A percentile compares a stretch with the other conserved stretches of the same genome.
These are phyloP conservation scores for Cosmia trapezina DNA, from an alignment of 2,888 invertebrate species.

Conservation along the genomic window DNA sequence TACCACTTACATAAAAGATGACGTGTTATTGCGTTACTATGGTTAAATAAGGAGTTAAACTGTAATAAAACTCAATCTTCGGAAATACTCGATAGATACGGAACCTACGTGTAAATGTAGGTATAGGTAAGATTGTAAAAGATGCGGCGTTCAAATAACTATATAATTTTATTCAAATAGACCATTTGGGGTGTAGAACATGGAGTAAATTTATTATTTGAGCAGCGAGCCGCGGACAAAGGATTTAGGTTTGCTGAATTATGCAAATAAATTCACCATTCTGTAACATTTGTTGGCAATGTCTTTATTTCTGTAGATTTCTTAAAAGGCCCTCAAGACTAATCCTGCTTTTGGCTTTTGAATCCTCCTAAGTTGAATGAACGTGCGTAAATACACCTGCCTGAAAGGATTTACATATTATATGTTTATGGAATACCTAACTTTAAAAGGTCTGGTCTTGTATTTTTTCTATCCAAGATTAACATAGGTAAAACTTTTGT, in stretches of 20 bases:
- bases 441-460: constrained; percentile 2
- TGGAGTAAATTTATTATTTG: constrained; percentile 89
- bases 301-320: constrained; percentile 89
- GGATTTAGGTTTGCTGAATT: constrained; percentile 89
- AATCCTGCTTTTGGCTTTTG: constrained; percentile 84
- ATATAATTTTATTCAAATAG: constrained; percentile 87
- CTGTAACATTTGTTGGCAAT: constrained; percentile 90
- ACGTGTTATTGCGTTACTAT: constrained; percentile 60
- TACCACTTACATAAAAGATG: constrained; percentile 72
- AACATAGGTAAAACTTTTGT: constrained; percentile 69
- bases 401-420: constrained; percentile 71
- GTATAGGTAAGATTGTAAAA: constrained; percentile 64
- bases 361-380: constrained; percentile 79
- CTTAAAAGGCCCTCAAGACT: constrained; percentile 86
- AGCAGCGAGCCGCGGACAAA: constrained; percentile 87
- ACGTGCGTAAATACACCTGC: constrained; percentile 76
- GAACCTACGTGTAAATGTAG: constrained; percentile 19
- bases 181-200: constrained; percentile 85
- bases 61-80: constrained; percentile 58
- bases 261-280: constrained; percentile 90
- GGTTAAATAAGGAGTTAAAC: constrained; percentile 55
- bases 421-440: constrained; percentile 59
- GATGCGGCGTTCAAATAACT: constrained; percentile 80
- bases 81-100: constrained; percentile 1
- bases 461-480: constrained; percentile 51